A percentile compares a stretch with the other conserved stretches of the same genome.
These are phyloP conservation scores for Drosophila paucipuncta DNA, from an alignment of 2,888 invertebrate genomes.

Conservation along the genomic window DNA sequence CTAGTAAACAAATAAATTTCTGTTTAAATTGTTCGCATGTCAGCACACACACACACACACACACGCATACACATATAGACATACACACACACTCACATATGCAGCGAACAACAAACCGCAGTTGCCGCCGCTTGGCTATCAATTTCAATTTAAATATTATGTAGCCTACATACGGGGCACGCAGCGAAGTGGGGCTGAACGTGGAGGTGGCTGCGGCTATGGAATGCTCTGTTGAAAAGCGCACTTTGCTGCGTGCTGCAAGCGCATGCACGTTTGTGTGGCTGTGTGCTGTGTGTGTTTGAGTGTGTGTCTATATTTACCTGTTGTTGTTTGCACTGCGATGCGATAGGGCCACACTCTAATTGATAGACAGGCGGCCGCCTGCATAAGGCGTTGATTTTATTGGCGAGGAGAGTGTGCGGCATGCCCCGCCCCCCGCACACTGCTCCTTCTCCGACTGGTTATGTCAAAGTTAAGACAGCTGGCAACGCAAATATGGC, in stretches of 20 bases:
- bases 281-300: background rate
- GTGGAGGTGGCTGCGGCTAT: background rate
- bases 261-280: conserved; percentile 1
- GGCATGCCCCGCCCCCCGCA: background rate
- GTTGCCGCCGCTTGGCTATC: conserved; percentile 58
- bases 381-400: conserved; percentile 64
- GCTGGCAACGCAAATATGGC: conserved; percentile 79
- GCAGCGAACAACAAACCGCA: conserved; percentile 51
- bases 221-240: conserved; percentile 3
- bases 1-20: conserved; percentile 58
- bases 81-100: conserved; percentile 20
- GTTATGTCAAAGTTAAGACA: conserved; percentile 82
- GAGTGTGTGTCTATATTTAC: conserved; percentile 40
- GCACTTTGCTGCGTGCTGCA: conserved; percentile 47
- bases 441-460: conserved; percentile 32
- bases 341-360: conserved; percentile 54
- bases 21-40: conserved; percentile 58
- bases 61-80: conserved; percentile 11
- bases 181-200: too few species aligned
- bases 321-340: conserved; percentile 42
- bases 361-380: conserved; percentile 68
- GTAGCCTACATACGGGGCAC: conserved; percentile 58
- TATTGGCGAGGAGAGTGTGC: conserved; percentile 16
- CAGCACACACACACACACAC: conserved; percentile 29
- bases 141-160: conserved; percentile 75